Base-by-base conservation (phyloP, 2,888 invertebrate genomes). In the Spisula subtruncata region DNA sequence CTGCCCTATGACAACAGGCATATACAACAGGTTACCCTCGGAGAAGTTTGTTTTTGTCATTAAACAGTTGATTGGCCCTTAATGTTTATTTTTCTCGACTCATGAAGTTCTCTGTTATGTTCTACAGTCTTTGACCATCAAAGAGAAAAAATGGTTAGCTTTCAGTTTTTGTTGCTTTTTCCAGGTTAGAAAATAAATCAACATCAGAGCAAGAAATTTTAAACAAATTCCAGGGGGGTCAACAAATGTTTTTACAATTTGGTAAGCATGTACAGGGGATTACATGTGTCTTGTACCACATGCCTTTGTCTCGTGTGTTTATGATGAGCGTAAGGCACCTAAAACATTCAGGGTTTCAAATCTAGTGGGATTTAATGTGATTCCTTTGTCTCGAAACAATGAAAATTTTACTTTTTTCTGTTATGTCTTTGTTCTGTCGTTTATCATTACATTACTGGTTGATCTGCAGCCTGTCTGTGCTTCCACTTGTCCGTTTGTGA, bases 181-280 rank as follows among this genome's bases (percentile, higher is more conserved):
- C 80, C 85, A 54, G 80, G 54, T 80, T 85, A 12, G 41, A 56
- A 41, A 80, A 80, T 54, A 25, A 16, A 54, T 79, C 54, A 85
- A 85, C 54, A 71, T 25, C 32, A 56, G 51, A 25, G 48, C 54
- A 16, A 41, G 85, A 85, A 85, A 35, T 75, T 75, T 85, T 56
- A 85, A 80, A 85, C 85, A 85, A 75, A 85, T 85, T 48, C 85
- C 85, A 85, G 85, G 85, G 85, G 81, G 85, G 85, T 56, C 81
- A 85, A 79, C 75, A 81, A 85, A 85, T 85, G 85, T 80, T 85
- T 85, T 85, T 85, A 80, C 60, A 85, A 80, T 85, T 85, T 85
- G 41, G 85, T 79, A 75, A 8, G 75, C 75, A 75, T 75, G 75
- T 75, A 32, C 14, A 75, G 35, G 29, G n/a, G 75, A 75, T 75